Percentiles rank a stretch among this genome's conserved stretches.
Evolutionary conservation across 2,113 vertebrate species (phyloP).

Genomic region (Gobius niger): DNA sequence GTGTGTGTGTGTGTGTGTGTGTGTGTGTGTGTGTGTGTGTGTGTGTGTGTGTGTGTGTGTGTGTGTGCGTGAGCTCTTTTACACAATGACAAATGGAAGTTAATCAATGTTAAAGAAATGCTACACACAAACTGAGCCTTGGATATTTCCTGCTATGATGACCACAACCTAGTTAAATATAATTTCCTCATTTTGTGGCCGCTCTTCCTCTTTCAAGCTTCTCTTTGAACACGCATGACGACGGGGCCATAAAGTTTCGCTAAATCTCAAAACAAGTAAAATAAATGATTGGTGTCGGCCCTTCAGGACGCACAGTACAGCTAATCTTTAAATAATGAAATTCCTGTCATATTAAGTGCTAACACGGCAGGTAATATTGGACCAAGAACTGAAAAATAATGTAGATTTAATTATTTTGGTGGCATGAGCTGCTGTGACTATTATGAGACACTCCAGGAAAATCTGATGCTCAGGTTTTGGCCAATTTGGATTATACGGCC

Average conservation of each 20-base stretch:
- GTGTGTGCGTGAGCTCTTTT: neutral
- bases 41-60: too few relatives aligned
- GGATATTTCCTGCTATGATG: neutral
- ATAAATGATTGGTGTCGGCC: neutral
- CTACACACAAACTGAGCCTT: neutral
- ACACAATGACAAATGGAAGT: neutral
- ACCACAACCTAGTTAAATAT: neutral
- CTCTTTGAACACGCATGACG: neutral
- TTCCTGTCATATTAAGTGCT: neutral
- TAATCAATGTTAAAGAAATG: neutral
- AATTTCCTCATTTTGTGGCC: constrained; percentile 1
- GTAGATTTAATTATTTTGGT: neutral
- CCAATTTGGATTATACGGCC: too few relatives aligned
- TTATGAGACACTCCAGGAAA: too few relatives aligned
- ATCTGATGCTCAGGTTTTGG: too few relatives aligned
- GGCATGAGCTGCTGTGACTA: too few relatives aligned
- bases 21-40: too few relatives aligned
- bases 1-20: too few relatives aligned
- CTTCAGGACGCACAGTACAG: neutral
- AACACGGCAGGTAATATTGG: neutral
- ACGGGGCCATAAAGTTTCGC: neutral
- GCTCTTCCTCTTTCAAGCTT: neutral
- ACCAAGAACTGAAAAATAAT: neutral
- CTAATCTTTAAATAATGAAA: constrained; percentile 11
- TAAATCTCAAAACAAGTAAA: neutral